Conservation (phyloP, 1,140 invertebrate genomes). For the Drosophila navojoa region DNA sequence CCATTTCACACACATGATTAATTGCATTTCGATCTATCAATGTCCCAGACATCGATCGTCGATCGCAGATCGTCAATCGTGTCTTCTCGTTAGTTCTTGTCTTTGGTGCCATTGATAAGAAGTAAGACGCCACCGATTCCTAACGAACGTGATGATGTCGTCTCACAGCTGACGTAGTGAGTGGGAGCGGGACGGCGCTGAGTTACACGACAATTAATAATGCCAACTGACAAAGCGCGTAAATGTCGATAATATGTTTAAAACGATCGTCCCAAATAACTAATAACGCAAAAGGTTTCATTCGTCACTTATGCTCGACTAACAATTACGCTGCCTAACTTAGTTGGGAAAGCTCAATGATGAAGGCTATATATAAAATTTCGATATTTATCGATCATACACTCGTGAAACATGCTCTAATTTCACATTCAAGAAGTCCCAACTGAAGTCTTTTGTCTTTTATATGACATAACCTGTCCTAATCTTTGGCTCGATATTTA, state of each 20-base stretch:
- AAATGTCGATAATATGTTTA: slow-evolving; percentile 41
- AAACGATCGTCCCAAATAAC: slow-evolving; percentile 41
- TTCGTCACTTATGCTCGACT: not conserved
- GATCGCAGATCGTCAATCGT: slow-evolving; percentile 2
- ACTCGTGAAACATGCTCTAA: too few species aligned
- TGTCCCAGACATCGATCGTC: slow-evolving; percentile 25
- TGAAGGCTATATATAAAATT: too few species aligned
- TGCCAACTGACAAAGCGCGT: slow-evolving; percentile 25
- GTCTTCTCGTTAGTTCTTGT: slow-evolving; percentile 1
- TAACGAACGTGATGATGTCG: slow-evolving; percentile 40
- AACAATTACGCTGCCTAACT: too few species aligned
- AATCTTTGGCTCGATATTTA: not conserved
- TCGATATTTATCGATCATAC: too few species aligned
- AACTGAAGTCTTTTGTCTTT: too few species aligned
- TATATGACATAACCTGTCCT: too few species aligned
- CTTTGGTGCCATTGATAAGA: slow-evolving; percentile 33
- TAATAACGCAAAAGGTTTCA: not conserved
- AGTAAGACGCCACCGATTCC: slow-evolving; percentile 24
- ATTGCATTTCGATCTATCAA: slow-evolving; percentile 76
- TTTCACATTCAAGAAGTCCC: too few species aligned
- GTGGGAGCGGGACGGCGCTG: not conserved
- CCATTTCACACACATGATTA: slow-evolving; percentile 60
- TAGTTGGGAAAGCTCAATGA: too few species aligned
- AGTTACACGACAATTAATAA: slow-evolving; percentile 66
- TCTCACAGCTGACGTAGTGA: slow-evolving; percentile 29